Evolutionary conservation across 2,113 vertebrate species (phyloP).

Genomic region (Physeter macrocephalus): DNA sequence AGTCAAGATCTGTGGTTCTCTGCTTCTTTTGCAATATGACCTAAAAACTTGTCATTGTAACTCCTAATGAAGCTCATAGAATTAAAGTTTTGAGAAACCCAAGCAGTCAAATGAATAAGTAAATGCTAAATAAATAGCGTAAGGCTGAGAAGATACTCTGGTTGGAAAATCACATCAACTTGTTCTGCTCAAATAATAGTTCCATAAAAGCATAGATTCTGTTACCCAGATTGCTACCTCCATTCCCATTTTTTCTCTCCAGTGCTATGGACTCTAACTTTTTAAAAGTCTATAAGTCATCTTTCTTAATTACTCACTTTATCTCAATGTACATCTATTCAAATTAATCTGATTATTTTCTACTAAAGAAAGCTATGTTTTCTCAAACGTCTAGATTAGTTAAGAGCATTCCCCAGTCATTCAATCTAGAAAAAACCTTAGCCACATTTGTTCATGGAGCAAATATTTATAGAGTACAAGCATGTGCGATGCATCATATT

Average conservation of each 20-base stretch:
- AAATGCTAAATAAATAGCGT: background rate
- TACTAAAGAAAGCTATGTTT: background rate
- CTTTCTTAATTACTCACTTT: background rate
- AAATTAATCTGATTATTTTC: background rate
- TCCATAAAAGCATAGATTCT: background rate
- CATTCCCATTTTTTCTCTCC: background rate
- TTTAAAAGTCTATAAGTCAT: background rate
- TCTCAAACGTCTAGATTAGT: background rate
- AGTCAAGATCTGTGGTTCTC: background rate
- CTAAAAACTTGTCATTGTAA: background rate
- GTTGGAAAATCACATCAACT: background rate
- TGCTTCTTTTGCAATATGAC: background rate
- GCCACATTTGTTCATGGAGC: background rate
- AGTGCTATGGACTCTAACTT: background rate
- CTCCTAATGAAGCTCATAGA: background rate
- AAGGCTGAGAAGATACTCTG: background rate
- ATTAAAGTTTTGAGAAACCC: background rate
- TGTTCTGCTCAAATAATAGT: background rate
- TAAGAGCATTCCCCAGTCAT: background rate
- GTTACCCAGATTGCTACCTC: background rate
- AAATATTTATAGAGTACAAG: background rate
- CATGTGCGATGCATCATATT: rapidly evolving
- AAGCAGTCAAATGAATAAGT: background rate
- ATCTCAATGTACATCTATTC: background rate
- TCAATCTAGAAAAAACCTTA: background rate